phyloP scores from a whole-genome alignment of 53 echinoderm and acorn worm genomes.

The Echinarachnius parma region DNA sequence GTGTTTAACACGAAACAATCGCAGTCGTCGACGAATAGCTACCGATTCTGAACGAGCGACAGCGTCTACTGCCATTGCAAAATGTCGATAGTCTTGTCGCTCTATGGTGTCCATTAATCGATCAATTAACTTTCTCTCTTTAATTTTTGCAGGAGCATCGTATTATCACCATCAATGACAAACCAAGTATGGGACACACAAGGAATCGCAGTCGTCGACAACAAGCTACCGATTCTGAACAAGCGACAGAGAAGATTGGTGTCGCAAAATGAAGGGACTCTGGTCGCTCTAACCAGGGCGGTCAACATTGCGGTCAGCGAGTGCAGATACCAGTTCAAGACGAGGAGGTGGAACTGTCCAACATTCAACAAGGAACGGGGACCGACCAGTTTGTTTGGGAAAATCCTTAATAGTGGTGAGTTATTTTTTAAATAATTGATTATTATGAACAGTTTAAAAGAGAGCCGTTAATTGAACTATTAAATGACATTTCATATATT shows the following conservation, averaged over 20 bases:
- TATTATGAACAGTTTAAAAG: too few relatives aligned
- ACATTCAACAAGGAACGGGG: constrained; percentile 76
- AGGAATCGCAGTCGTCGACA: constrained; percentile 51
- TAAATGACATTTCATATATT: too few relatives aligned
- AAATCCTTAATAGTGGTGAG: constrained; percentile 91
- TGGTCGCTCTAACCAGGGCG: constrained; percentile 70
- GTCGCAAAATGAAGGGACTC: constrained; percentile 63
- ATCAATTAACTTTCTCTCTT: constrained; percentile 9
- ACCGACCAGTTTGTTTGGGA: constrained; percentile 83
- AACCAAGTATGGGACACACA: constrained; percentile 81
- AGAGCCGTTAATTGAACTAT: too few relatives aligned
- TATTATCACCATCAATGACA: constrained; percentile 74
- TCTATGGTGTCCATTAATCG: too few relatives aligned
- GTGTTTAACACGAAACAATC: too few relatives aligned
- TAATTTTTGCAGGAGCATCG: constrained; percentile 72
- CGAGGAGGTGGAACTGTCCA: constrained; percentile 92
- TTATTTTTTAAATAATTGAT: too few relatives aligned
- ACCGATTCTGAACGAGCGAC: too few relatives aligned
- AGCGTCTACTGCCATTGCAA: too few relatives aligned
- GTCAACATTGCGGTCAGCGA: constrained; percentile 82
- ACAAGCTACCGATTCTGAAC: constrained; percentile 69
- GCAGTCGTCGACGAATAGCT: too few relatives aligned
- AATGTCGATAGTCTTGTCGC: neutral
- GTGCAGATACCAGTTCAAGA: constrained; percentile 86
- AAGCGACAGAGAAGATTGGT: constrained; percentile 88